A percentile compares a stretch with the other conserved stretches of the same genome.
phyloP scores from a whole-genome alignment of 2,797 vertebrate genomes.

The Eurystomus glaucurus region DNA sequence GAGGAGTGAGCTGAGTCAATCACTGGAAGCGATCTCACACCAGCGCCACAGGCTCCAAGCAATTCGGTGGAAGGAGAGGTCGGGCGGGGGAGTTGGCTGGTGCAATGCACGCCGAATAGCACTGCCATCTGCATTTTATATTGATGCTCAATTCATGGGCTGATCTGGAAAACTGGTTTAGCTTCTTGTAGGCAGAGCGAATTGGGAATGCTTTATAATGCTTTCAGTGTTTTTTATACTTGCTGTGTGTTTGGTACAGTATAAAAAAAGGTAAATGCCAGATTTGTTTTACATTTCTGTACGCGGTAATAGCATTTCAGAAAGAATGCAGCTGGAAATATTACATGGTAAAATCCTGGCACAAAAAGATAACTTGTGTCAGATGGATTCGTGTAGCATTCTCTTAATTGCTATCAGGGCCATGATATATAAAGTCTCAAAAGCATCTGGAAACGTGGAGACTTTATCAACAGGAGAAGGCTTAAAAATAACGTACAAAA shows the following conservation, averaged over 20 bases:
- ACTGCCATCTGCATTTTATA: conserved; percentile 68
- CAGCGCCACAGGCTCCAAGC: background rate
- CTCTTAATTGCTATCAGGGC: conserved; percentile 32
- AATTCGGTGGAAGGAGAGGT: background rate
- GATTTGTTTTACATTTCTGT: conserved; percentile 56
- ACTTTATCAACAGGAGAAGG: background rate
- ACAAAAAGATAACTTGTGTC: conserved; percentile 31
- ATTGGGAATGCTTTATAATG: conserved; percentile 73
- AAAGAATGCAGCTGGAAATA: conserved; percentile 30
- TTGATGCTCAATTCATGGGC: conserved; percentile 48
- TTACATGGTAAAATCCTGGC: conserved; percentile 19
- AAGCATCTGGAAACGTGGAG: background rate
- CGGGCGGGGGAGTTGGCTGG: background rate
- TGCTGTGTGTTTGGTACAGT: conserved; percentile 39
- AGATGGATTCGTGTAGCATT: background rate
- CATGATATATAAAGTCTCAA: background rate
- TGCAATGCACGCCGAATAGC: background rate
- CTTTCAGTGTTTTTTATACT: conserved; percentile 62
- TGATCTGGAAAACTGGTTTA: conserved; percentile 70
- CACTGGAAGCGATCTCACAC: background rate
- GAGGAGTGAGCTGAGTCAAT: background rate
- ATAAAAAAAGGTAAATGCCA: conserved; percentile 48
- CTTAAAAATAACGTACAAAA: background rate
- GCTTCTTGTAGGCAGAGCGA: conserved; percentile 66
- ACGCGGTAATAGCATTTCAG: conserved; percentile 25